A percentile compares a stretch with the other conserved stretches of the same genome.
phyloP scores from a whole-genome alignment of 2,888 invertebrate species.

The Lycaena phlaeas region DNA sequence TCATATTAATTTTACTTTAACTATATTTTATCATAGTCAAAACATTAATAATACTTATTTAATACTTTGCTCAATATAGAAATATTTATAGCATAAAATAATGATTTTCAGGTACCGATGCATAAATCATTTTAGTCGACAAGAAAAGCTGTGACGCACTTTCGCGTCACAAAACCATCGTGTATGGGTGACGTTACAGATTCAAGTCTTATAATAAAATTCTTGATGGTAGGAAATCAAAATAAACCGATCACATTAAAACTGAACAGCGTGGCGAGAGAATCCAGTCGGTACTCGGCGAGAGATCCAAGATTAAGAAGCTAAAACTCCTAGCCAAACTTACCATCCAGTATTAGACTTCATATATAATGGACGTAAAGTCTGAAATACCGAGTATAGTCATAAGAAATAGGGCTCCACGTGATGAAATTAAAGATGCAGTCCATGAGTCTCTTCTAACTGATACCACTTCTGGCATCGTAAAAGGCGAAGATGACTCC shows the following conservation, averaged over 20 bases:
- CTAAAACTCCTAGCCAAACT: slow-evolving; percentile 30
- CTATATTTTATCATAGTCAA: too few relatives aligned
- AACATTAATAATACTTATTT: too few relatives aligned
- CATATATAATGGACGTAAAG: slow-evolving; percentile 43
- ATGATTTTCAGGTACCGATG: slow-evolving; percentile 25
- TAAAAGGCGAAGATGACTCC: slow-evolving; percentile 52
- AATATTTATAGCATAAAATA: too few relatives aligned
- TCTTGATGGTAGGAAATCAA: slow-evolving; percentile 73
- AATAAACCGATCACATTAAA: slow-evolving; percentile 65
- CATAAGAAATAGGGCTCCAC: slow-evolving; percentile 47
- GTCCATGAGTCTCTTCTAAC: slow-evolving; percentile 53
- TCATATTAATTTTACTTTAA: too few relatives aligned
- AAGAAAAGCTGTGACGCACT: slow-evolving; percentile 29
- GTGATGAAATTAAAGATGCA: slow-evolving; percentile 34
- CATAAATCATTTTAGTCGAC: background rate
- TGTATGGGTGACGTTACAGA: slow-evolving; percentile 46
- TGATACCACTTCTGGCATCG: slow-evolving; percentile 65
- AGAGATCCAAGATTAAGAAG: slow-evolving; percentile 75
- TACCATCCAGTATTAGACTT: slow-evolving; percentile 48
- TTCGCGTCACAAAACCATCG: slow-evolving; percentile 32
- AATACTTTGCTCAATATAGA: too few relatives aligned
- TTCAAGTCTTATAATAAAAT: slow-evolving; percentile 34
- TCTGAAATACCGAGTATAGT: slow-evolving; percentile 33
- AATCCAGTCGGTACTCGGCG: slow-evolving; percentile 64
- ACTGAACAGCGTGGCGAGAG: slow-evolving; percentile 63